Conservation (phyloP, 2,797 vertebrate species). For the Mionectes olivaceus region DNA sequence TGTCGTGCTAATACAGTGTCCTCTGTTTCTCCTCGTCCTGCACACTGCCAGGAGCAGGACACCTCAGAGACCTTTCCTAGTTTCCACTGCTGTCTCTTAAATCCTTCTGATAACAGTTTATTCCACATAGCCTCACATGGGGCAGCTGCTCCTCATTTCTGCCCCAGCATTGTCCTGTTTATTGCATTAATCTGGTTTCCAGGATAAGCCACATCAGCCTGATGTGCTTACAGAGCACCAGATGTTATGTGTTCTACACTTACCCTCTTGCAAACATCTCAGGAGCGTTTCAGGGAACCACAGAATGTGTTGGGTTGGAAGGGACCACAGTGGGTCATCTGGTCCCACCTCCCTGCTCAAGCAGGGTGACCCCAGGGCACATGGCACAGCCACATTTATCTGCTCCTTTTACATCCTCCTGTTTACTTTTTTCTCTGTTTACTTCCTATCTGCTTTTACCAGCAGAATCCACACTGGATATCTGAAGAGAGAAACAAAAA, state of each 20-base stretch:
- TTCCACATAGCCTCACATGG: neutral
- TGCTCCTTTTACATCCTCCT: neutral
- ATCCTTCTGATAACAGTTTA: neutral
- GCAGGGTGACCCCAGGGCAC: neutral
- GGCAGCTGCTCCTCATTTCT: conserved; percentile 41
- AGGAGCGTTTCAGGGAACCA: neutral
- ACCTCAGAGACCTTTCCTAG: neutral
- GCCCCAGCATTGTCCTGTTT: neutral
- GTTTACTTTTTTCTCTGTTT: conserved; percentile 15
- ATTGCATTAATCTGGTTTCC: conserved; percentile 20
- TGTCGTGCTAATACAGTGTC: neutral
- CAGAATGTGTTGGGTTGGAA: neutral
- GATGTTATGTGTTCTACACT: neutral
- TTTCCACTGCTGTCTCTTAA: neutral
- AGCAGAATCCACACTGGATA: neutral
- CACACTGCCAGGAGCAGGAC: neutral
- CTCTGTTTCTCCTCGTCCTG: neutral
- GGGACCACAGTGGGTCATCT: neutral
- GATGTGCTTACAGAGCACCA: conserved; percentile 14
- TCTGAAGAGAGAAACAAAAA: neutral
- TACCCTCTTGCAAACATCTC: neutral
- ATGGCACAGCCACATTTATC: neutral
- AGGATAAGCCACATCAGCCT: conserved; percentile 13
- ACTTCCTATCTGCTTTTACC: conserved; percentile 25
- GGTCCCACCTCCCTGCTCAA: neutral